Evolutionary conservation across 1,140 invertebrate species (phyloP), one percentile per base, ranked within the genome.

Genomic region (Pseudomyrmex pallidus): DNA sequence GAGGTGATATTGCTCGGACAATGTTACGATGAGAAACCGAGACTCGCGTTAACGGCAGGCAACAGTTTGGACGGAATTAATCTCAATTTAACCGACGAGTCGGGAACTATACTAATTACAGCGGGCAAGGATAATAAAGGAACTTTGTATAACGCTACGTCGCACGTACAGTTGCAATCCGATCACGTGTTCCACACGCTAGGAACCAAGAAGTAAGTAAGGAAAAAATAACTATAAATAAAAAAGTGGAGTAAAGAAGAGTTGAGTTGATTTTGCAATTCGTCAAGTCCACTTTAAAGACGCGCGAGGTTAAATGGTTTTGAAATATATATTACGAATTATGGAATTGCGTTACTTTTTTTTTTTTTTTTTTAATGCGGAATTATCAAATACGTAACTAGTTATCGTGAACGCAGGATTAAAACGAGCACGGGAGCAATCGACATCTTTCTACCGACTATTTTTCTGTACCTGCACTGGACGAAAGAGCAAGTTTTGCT

Each of bases 401-500:
- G 25, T 61, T 67, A 22, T 85, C 84, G 48, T 85, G 35, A 0
- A 54, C 91, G 35, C 72, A 94, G 93, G 87, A 77, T 94, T 46
- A 89, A 93, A 80, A 72, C 92, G 67, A 91, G 92, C 17, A 87
- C 89, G 20, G 90, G 89, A 15, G 89, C 90, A 8, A 88, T 93
- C n/a, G 91, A 94, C 74, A 46, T 94, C 48, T 83, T 94, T 63
- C 72, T 93, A 63, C 84, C 90, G 17, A 92, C 93, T 76, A 90
- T 87, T 73, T 85, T 93, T 25, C 74, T 94, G 52, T 94, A 92
- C 44, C 82, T 94, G 73, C 93, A 94, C 52, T 93, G 92, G 90
- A 94, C 93, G 8, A 88, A 91, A 76, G 90, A 94, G 70, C 93
- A 94, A 85, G 67, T 94, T 62, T 85, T 94, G 64, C 17, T 94